Percentiles rank a stretch among this genome's conserved stretches.
Evolutionary conservation across 2,797 vertebrate species (phyloP).

Genomic region (Sebastes goodei): DNA sequence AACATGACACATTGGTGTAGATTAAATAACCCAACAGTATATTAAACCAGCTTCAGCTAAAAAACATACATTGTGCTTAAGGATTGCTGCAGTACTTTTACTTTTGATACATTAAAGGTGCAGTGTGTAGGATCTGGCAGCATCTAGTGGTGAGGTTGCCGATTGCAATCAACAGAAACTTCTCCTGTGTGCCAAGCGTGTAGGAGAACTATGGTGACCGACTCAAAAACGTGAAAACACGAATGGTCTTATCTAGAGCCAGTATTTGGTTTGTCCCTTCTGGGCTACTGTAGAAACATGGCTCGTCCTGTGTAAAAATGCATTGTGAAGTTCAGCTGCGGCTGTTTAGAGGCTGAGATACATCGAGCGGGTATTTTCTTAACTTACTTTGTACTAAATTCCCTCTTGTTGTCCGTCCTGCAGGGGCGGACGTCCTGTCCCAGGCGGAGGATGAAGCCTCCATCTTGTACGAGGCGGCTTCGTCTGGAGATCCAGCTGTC

Average conservation of each 20-base stretch:
- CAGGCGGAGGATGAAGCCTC: conserved; percentile 93
- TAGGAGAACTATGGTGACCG: no score
- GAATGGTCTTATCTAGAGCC: no score
- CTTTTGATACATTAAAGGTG: not conserved
- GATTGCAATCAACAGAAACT: no score
- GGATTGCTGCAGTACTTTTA: not conserved
- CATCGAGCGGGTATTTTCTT: not conserved
- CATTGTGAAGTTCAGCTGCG: not conserved
- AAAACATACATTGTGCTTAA: not conserved
- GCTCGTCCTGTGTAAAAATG: no score
- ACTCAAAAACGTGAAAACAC: no score
- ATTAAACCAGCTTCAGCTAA: not conserved
- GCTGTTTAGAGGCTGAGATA: not conserved
- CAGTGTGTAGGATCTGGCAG: no score
- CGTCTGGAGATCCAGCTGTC: conserved; percentile 87
- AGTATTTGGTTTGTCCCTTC: no score
- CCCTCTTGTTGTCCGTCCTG: not conserved
- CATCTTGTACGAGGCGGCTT: conserved; percentile 90
- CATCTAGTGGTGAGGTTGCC: no score
- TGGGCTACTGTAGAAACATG: no score
- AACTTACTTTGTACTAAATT: not conserved
- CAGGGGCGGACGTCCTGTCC: conserved; percentile 89
- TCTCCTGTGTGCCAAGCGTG: no score
- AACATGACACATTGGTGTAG: not conserved
- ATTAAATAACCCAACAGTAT: not conserved